Conservation (phyloP, 2,113 vertebrate genomes). For the Trinectes maculatus region DNA sequence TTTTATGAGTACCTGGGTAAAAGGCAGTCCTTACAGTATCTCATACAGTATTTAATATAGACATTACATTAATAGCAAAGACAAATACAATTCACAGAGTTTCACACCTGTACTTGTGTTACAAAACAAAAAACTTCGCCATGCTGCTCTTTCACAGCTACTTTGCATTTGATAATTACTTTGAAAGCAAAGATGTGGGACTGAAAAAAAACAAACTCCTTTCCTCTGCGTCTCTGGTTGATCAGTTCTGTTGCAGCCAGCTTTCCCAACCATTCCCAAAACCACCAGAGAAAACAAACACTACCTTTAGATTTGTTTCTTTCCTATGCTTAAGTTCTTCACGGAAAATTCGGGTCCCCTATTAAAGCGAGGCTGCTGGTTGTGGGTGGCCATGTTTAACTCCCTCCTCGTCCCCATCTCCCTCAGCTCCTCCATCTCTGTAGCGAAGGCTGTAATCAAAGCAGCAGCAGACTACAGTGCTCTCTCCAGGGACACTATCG, state of each 20-base stretch:
- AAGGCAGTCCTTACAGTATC: no score
- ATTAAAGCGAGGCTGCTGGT: slow-evolving; percentile 36
- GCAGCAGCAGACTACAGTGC: slow-evolving; percentile 32
- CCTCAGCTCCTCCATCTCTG: slow-evolving; percentile 18
- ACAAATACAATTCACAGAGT: neutral
- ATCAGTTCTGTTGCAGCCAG: neutral
- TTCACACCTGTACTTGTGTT: neutral
- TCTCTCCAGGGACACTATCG: slow-evolving; percentile 9
- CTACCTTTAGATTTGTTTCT: slow-evolving; percentile 9
- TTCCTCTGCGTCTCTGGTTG: slow-evolving; percentile 15
- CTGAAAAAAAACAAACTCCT: slow-evolving; percentile 9
- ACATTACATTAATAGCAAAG: no score
- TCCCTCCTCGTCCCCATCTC: slow-evolving; percentile 15
- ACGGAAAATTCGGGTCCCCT: slow-evolving; percentile 13
- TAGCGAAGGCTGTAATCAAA: slow-evolving; percentile 41
- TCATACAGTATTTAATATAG: no score
- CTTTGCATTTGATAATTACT: slow-evolving; percentile 7
- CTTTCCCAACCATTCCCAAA: slow-evolving; percentile 4
- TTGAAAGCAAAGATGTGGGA: slow-evolving; percentile 13
- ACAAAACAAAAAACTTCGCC: neutral
- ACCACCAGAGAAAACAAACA: slow-evolving; percentile 22
- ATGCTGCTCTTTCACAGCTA: neutral
- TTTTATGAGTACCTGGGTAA: neutral
- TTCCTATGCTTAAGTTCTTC: neutral
- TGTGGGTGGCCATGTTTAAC: neutral